Evolutionary conservation across 2,888 invertebrate species (phyloP).

Genomic region (Chrysolina americana): DNA sequence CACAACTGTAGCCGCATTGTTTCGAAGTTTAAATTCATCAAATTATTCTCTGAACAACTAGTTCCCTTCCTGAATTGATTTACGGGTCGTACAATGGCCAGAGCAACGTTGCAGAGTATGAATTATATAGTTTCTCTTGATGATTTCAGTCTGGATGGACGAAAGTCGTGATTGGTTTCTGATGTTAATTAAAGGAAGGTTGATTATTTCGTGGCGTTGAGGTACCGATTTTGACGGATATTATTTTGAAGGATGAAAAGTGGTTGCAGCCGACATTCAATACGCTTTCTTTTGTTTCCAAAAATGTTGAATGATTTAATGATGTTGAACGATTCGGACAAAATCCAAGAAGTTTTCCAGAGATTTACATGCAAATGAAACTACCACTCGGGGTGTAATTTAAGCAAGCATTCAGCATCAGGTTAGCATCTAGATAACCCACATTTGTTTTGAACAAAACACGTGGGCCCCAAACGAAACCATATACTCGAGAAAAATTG

Average conservation of each 20-base stretch:
- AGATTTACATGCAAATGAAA: too few relatives aligned
- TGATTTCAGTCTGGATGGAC: constrained; percentile 13
- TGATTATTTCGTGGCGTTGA: not conserved
- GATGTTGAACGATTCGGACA: too few relatives aligned
- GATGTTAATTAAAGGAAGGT: constrained; percentile 5
- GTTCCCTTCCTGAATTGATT: constrained; percentile 26
- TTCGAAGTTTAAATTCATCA: constrained; percentile 39
- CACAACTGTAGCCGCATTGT: constrained; percentile 37
- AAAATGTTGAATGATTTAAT: too few relatives aligned
- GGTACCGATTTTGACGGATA: not conserved
- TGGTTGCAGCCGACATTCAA: not conserved
- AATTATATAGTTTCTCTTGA: constrained; percentile 13
- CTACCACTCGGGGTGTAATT: too few relatives aligned
- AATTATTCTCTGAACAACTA: constrained; percentile 35
- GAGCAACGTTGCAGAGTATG: constrained; percentile 8
- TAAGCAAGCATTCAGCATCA: too few relatives aligned
- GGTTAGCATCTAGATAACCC: too few relatives aligned
- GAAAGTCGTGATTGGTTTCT: not conserved
- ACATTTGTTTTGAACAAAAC: too few relatives aligned
- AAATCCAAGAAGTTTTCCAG: too few relatives aligned
- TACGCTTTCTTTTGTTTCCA: not conserved
- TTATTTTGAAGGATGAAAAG: not conserved
- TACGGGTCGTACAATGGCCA: constrained; percentile 17
- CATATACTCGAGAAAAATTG: too few relatives aligned
- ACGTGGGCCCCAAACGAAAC: too few relatives aligned